phyloP scores from a whole-genome alignment of 1,140 invertebrate species.

The Panulirus ornatus region DNA sequence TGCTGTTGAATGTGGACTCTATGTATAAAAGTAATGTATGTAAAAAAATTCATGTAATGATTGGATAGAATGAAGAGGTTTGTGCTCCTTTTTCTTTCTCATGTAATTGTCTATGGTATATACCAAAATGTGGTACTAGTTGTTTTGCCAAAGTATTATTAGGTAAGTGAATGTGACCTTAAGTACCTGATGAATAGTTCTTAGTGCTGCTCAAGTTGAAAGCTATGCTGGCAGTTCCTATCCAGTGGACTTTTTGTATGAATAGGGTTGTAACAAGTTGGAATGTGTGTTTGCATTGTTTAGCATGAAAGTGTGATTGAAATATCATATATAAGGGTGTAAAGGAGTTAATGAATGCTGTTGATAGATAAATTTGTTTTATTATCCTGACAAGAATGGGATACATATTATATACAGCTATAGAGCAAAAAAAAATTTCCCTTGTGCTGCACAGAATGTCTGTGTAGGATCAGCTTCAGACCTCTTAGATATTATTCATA shows the following conservation, averaged over 20 bases:
- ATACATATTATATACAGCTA: no score
- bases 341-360: neutral
- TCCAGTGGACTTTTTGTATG: neutral
- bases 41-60: no score
- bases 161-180: conserved; percentile 20
- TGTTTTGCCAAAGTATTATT: conserved; percentile 40
- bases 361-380: neutral
- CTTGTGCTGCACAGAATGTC: no score
- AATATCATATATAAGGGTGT: neutral
- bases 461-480: no score
- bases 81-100: neutral
- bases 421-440: no score
- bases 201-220: conserved; percentile 41
- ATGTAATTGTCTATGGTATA: neutral
- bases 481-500: no score
- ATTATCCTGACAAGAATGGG: neutral
- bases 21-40: no score
- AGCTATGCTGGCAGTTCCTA: conserved; percentile 2
- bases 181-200: conserved; percentile 54
- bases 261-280: neutral
- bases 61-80: no score
- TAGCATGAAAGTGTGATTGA: neutral
- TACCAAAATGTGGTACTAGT: conserved; percentile 17
- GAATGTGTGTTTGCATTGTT: neutral
- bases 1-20: no score